These are phyloP conservation scores for Tachyglossus aculeatus DNA, from an alignment of 2,797 vertebrate genomes.

Conservation along the genomic window DNA sequence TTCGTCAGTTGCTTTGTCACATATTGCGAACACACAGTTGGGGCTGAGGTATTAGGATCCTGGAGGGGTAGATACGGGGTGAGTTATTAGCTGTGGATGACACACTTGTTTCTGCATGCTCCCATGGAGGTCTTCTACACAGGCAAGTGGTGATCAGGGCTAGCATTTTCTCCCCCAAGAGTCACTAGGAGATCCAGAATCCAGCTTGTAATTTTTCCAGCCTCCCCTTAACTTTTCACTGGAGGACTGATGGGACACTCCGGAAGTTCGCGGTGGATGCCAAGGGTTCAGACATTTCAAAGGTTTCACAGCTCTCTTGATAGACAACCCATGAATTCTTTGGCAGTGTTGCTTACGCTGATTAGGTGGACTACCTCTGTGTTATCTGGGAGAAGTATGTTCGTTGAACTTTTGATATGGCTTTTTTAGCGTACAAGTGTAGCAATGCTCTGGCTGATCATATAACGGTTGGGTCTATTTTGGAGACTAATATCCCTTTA, in stretches of 20 bases:
- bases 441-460: too few relatives aligned
- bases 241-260: constrained; percentile 56
- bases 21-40: constrained; percentile 52
- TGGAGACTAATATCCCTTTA: too few relatives aligned
- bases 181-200: constrained; percentile 52
- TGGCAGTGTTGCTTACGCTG: background rate
- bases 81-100: constrained; percentile 78
- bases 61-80: constrained; percentile 73
- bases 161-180: constrained; percentile 59
- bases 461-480: too few relatives aligned
- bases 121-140: constrained; percentile 65
- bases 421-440: constrained; percentile 9
- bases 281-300: constrained; percentile 53
- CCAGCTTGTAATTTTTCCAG: constrained; percentile 34
- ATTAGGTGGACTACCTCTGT: background rate
- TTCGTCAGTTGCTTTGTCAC: constrained; percentile 73
- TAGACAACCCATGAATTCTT: background rate
- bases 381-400: too few relatives aligned
- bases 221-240: constrained; percentile 45
- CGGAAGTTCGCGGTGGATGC: constrained; percentile 61
- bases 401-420: background rate
- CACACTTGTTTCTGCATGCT: constrained; percentile 71
- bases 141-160: constrained; percentile 63
- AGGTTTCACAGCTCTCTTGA: constrained; percentile 23
- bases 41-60: constrained; percentile 62